Evolutionary conservation across 1,140 invertebrate genomes (phyloP).

Genomic region (Atopsyche davidsoni): DNA sequence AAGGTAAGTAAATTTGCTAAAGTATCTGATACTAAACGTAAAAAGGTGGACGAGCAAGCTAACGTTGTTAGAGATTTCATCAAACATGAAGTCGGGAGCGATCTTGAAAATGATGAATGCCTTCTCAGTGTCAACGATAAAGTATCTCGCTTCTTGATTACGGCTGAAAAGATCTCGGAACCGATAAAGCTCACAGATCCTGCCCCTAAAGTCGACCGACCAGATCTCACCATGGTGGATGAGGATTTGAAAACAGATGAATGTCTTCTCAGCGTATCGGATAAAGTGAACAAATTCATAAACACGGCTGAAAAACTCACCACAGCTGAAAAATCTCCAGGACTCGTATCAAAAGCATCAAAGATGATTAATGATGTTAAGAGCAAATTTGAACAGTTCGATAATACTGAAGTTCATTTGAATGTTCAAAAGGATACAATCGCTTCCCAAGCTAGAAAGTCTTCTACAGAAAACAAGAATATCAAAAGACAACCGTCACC

Average conservation of each 20-base stretch:
- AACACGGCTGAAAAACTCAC: constrained; percentile 51
- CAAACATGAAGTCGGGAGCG: constrained; percentile 40
- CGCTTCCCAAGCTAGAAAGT: constrained; percentile 24
- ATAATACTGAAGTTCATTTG: constrained; percentile 17
- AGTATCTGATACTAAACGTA: constrained; percentile 40
- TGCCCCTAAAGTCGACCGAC: constrained; percentile 42
- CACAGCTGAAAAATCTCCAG: constrained; percentile 35
- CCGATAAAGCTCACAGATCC: constrained; percentile 38
- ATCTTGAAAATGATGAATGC: constrained; percentile 55
- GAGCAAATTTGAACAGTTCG: constrained; percentile 26
- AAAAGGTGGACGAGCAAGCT: constrained; percentile 34
- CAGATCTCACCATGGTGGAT: constrained; percentile 47
- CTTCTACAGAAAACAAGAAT: constrained; percentile 22
- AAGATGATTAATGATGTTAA: constrained; percentile 28
- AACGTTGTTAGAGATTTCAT: constrained; percentile 39
- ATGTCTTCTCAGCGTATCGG: constrained; percentile 52
- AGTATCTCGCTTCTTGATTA: constrained; percentile 57
- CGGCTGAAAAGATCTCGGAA: constrained; percentile 52
- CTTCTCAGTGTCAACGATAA: constrained; percentile 60
- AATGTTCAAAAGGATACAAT: constrained; percentile 28
- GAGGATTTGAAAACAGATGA: constrained; percentile 50
- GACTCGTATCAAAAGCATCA: constrained; percentile 38
- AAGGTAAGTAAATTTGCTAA: constrained; percentile 55
- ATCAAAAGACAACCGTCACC: constrained; percentile 17
- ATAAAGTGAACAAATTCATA: constrained; percentile 56